Evolutionary conservation across 2,888 invertebrate species (phyloP), one percentile per base, ranked within the genome.

Genomic region (Ptilodon capucinus): DNA sequence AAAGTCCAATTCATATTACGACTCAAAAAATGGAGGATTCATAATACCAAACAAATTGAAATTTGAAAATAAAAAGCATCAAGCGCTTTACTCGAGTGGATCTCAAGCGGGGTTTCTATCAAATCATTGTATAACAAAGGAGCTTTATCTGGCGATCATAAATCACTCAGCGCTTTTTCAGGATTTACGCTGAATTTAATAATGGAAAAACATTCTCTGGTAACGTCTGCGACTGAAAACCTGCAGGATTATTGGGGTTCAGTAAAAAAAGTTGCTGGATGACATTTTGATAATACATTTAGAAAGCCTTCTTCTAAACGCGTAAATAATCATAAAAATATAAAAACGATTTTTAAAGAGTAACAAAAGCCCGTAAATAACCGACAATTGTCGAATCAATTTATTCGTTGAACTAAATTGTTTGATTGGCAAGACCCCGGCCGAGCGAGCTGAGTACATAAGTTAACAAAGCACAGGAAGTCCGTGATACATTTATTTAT

Each of bases 101-200:
- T 32, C 21, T 39, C 19, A 4, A 30, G 32, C 30, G 39, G 21
- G 18, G 11, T 30, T 32, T 19, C 28, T 5, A 28, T 13, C 19
- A 13, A 47, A 43, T 47, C 42, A 47, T 42, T 48, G 23, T 34
- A 11, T 32, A 44, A 48, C 48, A 48, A 48, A 44, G 28, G 25
- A 14, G 19, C 32, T 9, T 35, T 38, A 19, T 19, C 38, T 19
- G 25, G 18, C 18, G 23, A 36, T 17, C 40, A 44, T 48, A 48
- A 40, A 48, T 48, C 48, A 48, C 39, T 39, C 14, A 25, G 9
- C 19, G 43, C 44, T 40, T 44, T 43, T 48, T 48, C 40, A 40
- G 40, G 32, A 18, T 21, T 39, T 39, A 42, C 39, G 40, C n/a
- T 38, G 14, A 34, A 25, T 40, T 43, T 40, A 40, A 43, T 44